These are phyloP conservation scores for Brachyhypopomus occidentalis DNA, from an alignment of 2,113 vertebrate species.

Conservation along the genomic window DNA sequence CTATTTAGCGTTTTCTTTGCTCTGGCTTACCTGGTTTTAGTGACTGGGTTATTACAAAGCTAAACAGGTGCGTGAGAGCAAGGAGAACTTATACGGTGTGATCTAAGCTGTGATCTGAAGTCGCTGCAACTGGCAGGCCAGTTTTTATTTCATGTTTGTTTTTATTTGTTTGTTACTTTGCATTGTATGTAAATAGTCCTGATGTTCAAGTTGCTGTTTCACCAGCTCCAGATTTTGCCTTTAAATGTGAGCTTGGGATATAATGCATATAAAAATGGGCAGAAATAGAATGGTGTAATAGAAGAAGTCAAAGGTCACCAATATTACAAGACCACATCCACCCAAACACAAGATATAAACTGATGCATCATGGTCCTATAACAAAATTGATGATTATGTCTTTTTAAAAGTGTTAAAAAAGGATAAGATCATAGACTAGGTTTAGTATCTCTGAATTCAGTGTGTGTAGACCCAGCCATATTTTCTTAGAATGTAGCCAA, in stretches of 20 bases:
- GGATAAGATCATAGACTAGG: not conserved
- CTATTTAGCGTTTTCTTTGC: slow-evolving; percentile 15
- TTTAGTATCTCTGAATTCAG: not conserved
- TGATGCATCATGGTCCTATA: no score
- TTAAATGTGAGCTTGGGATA: not conserved
- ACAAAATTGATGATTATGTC: no score
- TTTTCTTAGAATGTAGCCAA: not conserved
- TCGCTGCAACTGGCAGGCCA: no score
- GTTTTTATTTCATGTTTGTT: no score
- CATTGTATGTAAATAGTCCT: no score
- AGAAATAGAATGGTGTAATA: not conserved
- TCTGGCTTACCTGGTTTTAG: not conserved
- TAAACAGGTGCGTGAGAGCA: not conserved
- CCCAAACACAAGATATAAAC: not conserved
- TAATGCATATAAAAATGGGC: not conserved
- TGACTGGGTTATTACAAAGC: not conserved
- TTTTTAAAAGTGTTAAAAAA: not conserved
- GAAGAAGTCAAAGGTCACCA: not conserved
- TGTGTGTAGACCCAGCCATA: not conserved
- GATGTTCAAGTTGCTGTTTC: not conserved
- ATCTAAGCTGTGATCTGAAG: no score
- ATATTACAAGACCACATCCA: not conserved
- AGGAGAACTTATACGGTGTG: not conserved
- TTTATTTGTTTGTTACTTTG: no score
- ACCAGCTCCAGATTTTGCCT: not conserved